These are phyloP conservation scores for Pimephales promelas DNA, from an alignment of 2,113 vertebrate genomes.

Conservation along the genomic window DNA sequence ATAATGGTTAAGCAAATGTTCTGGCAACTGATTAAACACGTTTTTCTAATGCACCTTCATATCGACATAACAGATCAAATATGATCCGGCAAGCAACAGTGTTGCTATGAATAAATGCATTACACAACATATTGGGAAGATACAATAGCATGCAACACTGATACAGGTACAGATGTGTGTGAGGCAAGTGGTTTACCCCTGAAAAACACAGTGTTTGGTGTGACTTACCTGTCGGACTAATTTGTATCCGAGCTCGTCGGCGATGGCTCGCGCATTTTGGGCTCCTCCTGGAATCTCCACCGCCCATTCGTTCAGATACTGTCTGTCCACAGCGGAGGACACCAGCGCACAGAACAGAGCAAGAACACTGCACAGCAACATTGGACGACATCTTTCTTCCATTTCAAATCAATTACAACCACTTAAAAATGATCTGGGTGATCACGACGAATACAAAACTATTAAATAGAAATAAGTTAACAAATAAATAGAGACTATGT, in stretches of 20 bases:
- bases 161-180: background rate
- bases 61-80: background rate
- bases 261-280: slow-evolving; percentile 84
- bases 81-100: background rate
- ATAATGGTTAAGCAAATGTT: background rate
- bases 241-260: slow-evolving; percentile 88
- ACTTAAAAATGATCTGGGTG: slow-evolving; percentile 47
- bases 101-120: slow-evolving; percentile 28
- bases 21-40: background rate
- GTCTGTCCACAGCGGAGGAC: slow-evolving; percentile 67
- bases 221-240: slow-evolving; percentile 91
- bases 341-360: slow-evolving; percentile 64
- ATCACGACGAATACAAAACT: slow-evolving; percentile 19
- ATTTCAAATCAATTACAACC: slow-evolving; percentile 74
- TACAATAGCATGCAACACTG: background rate
- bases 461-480: slow-evolving; percentile 13
- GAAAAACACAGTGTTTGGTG: background rate
- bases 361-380: slow-evolving; percentile 74
- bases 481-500: slow-evolving; percentile 3
- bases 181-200: background rate
- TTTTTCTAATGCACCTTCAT: background rate
- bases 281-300: slow-evolving; percentile 90
- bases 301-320: slow-evolving; percentile 98
- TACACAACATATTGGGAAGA: slow-evolving; percentile 30
- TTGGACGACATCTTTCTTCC: slow-evolving; percentile 77